Conservation (phyloP, 2,113 vertebrate species). For the Ceratotherium simum region DNA sequence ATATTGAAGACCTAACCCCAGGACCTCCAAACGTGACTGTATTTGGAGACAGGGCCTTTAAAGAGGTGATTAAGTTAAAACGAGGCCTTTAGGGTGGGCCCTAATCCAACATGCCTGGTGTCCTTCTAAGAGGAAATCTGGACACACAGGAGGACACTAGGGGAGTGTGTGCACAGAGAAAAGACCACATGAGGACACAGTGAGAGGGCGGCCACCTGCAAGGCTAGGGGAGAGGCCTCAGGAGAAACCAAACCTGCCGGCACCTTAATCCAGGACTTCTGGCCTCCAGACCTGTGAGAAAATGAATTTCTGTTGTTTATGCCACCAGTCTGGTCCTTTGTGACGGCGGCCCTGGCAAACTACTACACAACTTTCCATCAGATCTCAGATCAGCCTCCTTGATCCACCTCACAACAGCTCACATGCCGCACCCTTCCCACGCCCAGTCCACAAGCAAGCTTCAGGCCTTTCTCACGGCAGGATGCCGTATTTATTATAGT, state of each 20-base stretch:
- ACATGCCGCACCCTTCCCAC: neutral
- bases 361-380: neutral
- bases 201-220: fast-evolving
- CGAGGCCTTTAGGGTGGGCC: neutral
- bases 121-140: neutral
- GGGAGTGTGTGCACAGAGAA: fast-evolving
- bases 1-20: neutral
- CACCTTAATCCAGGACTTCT: neutral
- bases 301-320: neutral
- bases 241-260: fast-evolving
- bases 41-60: too few relatives aligned
- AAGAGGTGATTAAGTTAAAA: neutral
- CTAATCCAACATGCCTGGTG: neutral
- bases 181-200: fast-evolving
- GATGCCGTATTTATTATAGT: neutral
- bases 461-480: neutral
- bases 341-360: neutral
- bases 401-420: neutral
- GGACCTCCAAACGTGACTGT: fast-evolving
- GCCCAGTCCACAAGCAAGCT: neutral
- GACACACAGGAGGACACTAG: neutral
- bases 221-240: neutral
- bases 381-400: neutral
- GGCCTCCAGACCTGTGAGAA: neutral
- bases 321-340: neutral